phyloP scores from a whole-genome alignment of 2,797 vertebrate genomes.

The Neomorphus geoffroyi region DNA sequence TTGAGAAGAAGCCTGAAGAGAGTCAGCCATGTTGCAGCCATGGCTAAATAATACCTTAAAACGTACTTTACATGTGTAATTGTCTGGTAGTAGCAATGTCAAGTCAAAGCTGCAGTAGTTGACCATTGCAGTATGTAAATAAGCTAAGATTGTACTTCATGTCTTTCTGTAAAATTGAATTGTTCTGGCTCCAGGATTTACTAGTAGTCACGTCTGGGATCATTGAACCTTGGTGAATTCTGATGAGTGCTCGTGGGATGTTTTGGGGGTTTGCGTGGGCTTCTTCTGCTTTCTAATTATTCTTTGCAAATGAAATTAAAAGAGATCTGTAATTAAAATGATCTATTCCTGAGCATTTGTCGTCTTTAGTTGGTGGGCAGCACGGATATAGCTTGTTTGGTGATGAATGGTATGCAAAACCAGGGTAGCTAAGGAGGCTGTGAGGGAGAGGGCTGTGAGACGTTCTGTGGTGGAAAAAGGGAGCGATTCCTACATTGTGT shows the following conservation, averaged over 20 bases:
- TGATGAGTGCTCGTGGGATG: background rate
- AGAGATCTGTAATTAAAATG: conserved; percentile 31
- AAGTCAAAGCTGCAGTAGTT: background rate
- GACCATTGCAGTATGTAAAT: background rate
- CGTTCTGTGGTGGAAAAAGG: background rate
- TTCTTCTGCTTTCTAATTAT: background rate
- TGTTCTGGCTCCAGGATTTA: background rate
- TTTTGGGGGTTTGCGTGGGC: background rate
- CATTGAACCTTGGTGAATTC: background rate
- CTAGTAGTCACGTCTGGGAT: background rate
- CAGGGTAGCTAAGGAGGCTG: background rate
- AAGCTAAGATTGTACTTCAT: background rate
- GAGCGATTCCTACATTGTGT: background rate
- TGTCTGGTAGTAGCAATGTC: background rate
- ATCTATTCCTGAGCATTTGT: background rate
- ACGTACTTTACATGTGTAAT: background rate
- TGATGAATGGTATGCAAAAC: background rate
- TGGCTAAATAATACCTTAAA: background rate
- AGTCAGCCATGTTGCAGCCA: background rate
- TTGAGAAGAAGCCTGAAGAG: background rate
- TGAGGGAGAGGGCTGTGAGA: background rate
- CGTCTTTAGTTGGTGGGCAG: conserved; percentile 6
- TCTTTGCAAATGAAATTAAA: conserved; percentile 19
- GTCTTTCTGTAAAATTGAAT: background rate
- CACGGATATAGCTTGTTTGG: background rate